These are phyloP conservation scores for Albula goreensis DNA, from an alignment of 2,113 vertebrate genomes.

Conservation along the genomic window DNA sequence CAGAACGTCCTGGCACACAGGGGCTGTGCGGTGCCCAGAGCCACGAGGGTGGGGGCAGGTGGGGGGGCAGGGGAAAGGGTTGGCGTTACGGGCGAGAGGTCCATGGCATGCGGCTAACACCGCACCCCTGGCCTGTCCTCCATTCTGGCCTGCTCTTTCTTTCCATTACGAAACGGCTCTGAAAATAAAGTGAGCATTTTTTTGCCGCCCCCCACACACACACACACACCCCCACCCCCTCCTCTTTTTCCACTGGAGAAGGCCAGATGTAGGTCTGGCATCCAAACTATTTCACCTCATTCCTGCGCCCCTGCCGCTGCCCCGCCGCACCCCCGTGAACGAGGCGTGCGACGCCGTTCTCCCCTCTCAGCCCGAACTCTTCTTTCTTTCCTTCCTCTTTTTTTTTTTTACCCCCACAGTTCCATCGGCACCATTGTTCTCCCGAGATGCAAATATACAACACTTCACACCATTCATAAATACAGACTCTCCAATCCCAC, in stretches of 20 bases:
- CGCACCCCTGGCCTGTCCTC: background rate
- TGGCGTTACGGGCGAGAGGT: background rate
- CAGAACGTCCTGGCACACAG: background rate
- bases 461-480: background rate
- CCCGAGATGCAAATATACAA: background rate
- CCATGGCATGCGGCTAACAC: background rate
- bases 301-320: background rate
- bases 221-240: background rate
- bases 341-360: background rate
- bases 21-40: background rate
- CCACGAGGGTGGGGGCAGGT: background rate
- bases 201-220: too few relatives aligned
- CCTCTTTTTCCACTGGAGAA: background rate
- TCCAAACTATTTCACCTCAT: conserved; percentile 11
- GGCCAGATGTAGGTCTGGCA: conserved; percentile 10
- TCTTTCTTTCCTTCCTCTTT: background rate
- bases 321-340: background rate
- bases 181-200: background rate
- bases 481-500: background rate
- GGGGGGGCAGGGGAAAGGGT: background rate
- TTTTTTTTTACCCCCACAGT: background rate
- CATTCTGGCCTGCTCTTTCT: background rate
- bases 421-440: background rate
- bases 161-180: background rate
- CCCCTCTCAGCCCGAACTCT: background rate